Percentiles rank a stretch among this genome's conserved stretches.
phyloP scores from a whole-genome alignment of 2,113 vertebrate species.

The Pionites leucogaster region DNA sequence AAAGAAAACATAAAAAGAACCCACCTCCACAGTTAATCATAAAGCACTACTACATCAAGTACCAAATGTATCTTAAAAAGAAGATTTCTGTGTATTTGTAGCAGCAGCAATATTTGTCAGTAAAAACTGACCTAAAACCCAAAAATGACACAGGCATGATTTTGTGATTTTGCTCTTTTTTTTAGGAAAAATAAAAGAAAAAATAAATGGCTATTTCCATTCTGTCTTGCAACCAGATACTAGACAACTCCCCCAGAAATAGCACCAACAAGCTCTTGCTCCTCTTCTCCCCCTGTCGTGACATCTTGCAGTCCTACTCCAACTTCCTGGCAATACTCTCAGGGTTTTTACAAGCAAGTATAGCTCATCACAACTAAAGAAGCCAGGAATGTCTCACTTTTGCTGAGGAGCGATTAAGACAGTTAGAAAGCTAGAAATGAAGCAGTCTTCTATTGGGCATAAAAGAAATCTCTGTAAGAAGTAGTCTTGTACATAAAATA shows the following conservation, averaged over 20 bases:
- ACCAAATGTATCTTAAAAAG: background rate
- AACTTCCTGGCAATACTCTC: rapidly evolving
- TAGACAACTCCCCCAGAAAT: background rate
- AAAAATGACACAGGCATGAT: background rate
- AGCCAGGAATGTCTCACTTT: background rate
- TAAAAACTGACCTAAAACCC: background rate
- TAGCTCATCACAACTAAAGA: background rate
- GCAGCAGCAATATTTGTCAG: background rate
- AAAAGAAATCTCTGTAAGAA: background rate
- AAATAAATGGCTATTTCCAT: background rate
- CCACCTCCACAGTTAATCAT: background rate
- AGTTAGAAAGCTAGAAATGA: background rate
- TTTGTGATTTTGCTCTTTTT: background rate
- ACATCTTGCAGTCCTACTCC: background rate
- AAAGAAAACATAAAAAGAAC: background rate
- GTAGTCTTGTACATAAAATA: background rate
- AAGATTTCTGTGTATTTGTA: background rate
- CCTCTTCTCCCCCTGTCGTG: background rate
- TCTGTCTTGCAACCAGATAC: background rate
- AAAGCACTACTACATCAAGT: background rate
- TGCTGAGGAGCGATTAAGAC: background rate
- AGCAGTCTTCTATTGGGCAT: background rate
- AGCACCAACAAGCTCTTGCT: background rate
- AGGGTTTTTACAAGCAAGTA: background rate
- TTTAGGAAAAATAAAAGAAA: background rate